These are phyloP conservation scores for Leptinotarsa defecta DNA, from an alignment of 1,140 invertebrate species.

Conservation along the genomic window DNA sequence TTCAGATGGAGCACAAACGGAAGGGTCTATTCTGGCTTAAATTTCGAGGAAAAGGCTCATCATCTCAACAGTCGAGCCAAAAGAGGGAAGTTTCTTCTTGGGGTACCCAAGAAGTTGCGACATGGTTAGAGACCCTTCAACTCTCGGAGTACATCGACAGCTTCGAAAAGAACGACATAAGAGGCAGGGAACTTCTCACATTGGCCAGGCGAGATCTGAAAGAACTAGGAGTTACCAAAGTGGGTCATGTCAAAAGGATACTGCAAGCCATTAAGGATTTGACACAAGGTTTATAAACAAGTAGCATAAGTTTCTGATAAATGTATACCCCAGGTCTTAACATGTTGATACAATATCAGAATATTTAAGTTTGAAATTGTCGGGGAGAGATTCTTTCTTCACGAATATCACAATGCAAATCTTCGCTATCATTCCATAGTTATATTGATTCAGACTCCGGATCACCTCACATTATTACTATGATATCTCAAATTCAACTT, in stretches of 20 bases:
- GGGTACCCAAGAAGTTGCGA: constrained; percentile 74
- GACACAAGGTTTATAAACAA: constrained; percentile 53
- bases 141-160: constrained; percentile 84
- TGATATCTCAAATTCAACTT: too few relatives aligned
- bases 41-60: constrained; percentile 58
- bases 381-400: too few relatives aligned
- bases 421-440: too few relatives aligned
- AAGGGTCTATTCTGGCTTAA: constrained; percentile 66
- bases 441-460: too few relatives aligned
- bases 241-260: constrained; percentile 93
- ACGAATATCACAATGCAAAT: too few relatives aligned
- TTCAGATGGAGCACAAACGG: constrained; percentile 62
- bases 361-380: too few relatives aligned
- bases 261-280: constrained; percentile 90
- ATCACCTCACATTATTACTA: too few relatives aligned
- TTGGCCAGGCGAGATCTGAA: constrained; percentile 84
- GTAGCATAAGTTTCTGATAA: constrained; percentile 18
- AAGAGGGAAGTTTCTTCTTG: constrained; percentile 63
- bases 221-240: constrained; percentile 89
- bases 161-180: constrained; percentile 88
- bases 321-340: constrained; percentile 19
- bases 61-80: constrained; percentile 56
- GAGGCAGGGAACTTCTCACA: constrained; percentile 85
- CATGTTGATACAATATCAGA: constrained; percentile 12
- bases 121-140: constrained; percentile 87